These are phyloP conservation scores for Bubo blakistoni DNA, from an alignment of 2,113 vertebrate genomes.

Conservation along the genomic window DNA sequence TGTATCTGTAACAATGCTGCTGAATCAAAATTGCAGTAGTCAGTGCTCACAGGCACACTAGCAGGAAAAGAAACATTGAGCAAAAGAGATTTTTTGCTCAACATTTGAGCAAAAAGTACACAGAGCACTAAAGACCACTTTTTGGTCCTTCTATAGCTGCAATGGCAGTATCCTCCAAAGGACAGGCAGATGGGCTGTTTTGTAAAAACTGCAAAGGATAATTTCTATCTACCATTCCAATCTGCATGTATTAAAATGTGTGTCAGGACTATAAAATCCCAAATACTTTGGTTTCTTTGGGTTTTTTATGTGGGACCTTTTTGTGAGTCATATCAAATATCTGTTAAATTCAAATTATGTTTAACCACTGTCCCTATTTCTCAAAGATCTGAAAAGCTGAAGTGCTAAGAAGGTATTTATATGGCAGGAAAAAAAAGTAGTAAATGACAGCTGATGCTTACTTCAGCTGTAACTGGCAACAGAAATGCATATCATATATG, in stretches of 20 bases:
- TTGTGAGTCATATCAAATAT: not conserved
- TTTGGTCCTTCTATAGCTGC: not conserved
- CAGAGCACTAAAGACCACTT: not conserved
- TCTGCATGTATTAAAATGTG: not conserved
- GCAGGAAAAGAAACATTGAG: not conserved
- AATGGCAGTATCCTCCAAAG: not conserved
- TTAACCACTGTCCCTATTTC: not conserved
- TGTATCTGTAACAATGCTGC: not conserved
- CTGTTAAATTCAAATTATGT: not conserved
- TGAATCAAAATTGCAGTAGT: not conserved
- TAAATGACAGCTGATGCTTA: not conserved
- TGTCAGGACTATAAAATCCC: not conserved
- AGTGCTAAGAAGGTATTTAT: not conserved
- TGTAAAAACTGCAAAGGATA: not conserved
- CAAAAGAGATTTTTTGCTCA: not conserved
- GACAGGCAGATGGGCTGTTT: not conserved
- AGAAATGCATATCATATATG: not conserved
- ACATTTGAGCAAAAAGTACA: no score
- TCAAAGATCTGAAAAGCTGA: not conserved
- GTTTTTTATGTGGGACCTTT: not conserved
- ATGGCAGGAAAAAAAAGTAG: not conserved
- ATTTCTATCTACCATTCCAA: not conserved
- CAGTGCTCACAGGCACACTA: not conserved
- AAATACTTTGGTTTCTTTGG: not conserved
- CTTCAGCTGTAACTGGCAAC: not conserved